Base-by-base conservation (phyloP, 1,140 invertebrate genomes). In the Contarinia nasturtii region DNA sequence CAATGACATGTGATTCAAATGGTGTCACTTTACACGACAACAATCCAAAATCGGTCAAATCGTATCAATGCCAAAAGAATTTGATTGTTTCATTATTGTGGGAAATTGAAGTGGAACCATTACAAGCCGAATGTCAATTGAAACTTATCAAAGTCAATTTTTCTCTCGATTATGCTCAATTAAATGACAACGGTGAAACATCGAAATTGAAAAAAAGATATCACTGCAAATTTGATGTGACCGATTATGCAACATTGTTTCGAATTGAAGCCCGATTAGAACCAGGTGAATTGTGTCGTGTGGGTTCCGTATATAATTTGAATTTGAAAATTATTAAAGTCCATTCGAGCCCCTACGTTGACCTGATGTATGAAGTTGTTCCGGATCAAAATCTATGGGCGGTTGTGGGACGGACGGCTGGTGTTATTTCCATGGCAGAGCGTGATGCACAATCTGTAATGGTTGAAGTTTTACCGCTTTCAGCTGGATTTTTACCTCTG, bases 301-400 rank as follows among this genome's bases (percentile, higher is more conserved):
- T 86, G 34, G 86, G 87, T 45, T 82, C 80, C 51, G 80, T 91
- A 60, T 92, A 87, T 65, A 80, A 82, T 63, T 70, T 94, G 49
- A 79, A 82, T 58, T 67, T 94, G 36, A 78, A 74, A 48, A 78
- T 90, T 38, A 72, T 65, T 48, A 72, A 75, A 59, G 60, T 67
- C 47, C 60, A 55, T 57, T 66, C 60, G 48, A 64, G 61, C 52
- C 57, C 59, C 2, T 61, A 55, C 46, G 45, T 70, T 47, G 80
- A 83, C 51, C 70, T 94, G 1, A 92, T 92, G 84, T 94, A 94
- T 61, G 88, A 94, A 64, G 86, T 94, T 8, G 63, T 90, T 27
- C 84, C 83, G 21, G 89, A 93, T 66, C 85, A 87, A 60, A 82
- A 80, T 20, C 79, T 89, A 69, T 94, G 91, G 90, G 88, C 86